Conservation (phyloP, 2,113 vertebrate species). For the Menura novaehollandiae region DNA sequence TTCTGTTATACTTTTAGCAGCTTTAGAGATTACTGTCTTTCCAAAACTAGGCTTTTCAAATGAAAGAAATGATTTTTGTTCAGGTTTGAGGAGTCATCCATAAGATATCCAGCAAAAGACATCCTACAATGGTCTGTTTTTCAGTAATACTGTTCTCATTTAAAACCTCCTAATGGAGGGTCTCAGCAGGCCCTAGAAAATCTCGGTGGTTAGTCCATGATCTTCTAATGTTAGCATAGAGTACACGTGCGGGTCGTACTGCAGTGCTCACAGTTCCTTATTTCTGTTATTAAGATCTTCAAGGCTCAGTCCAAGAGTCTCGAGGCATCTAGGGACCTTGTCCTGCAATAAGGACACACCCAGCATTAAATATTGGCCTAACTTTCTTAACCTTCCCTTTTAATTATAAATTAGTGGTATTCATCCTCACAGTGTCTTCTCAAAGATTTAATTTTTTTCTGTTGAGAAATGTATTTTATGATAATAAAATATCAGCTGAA, state of each 20-base stretch:
- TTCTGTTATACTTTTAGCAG: neutral
- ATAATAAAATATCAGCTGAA: neutral
- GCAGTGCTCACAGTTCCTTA: neutral
- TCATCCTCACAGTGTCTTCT: neutral
- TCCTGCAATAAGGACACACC: neutral
- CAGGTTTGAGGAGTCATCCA: neutral
- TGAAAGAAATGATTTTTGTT: neutral
- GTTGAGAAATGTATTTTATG: neutral
- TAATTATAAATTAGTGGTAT: neutral
- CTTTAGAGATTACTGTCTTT: neutral
- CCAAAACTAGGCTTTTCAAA: neutral
- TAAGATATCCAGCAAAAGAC: neutral
- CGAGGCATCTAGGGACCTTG: neutral
- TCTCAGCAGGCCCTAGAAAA: neutral
- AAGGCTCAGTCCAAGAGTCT: neutral
- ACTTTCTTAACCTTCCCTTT: neutral
- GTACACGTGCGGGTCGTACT: neutral
- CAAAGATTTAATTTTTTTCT: neutral
- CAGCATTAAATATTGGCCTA: neutral
- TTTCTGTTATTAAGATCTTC: neutral
- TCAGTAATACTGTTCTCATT: neutral
- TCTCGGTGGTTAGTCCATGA: neutral
- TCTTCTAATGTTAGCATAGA: neutral
- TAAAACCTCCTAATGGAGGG: neutral
- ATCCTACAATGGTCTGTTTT: neutral